Evolutionary conservation across 1,140 invertebrate species (phyloP).

Genomic region (Gonatopus flavifemur): DNA sequence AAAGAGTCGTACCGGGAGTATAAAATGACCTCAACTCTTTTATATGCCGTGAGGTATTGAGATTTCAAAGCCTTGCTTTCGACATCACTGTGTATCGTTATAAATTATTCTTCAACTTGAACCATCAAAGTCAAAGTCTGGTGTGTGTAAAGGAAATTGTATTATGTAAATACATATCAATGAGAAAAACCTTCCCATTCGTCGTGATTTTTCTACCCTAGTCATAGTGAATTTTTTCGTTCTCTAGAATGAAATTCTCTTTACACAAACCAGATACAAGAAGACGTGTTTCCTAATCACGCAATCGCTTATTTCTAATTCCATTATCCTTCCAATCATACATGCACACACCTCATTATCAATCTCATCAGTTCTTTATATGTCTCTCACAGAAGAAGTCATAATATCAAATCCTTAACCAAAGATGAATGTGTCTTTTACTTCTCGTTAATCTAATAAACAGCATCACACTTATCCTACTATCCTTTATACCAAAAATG

Average conservation of each 20-base stretch:
- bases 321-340: slow-evolving; percentile 11
- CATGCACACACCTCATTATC: slow-evolving; percentile 7
- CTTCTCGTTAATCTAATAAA: too few relatives aligned
- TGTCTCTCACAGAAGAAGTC: slow-evolving; percentile 17
- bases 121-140: too few relatives aligned
- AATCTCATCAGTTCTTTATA: slow-evolving; percentile 16
- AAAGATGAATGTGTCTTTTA: slow-evolving; percentile 5
- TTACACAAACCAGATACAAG: slow-evolving; percentile 16
- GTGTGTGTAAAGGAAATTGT: slow-evolving; percentile 15
- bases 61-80: too few relatives aligned
- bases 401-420: slow-evolving; percentile 16
- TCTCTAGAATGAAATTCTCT: slow-evolving; percentile 2
- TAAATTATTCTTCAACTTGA: too few relatives aligned
- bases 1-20: too few relatives aligned
- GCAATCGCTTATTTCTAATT: slow-evolving; percentile 10
- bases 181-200: too few relatives aligned
- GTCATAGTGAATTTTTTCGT: neutral
- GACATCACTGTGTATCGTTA: too few relatives aligned
- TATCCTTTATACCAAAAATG: slow-evolving; percentile 15
- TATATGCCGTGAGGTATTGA: too few relatives aligned
- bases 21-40: too few relatives aligned
- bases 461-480: slow-evolving; percentile 11
- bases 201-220: too few relatives aligned
- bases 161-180: too few relatives aligned
- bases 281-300: neutral